A percentile compares a stretch with the other conserved stretches of the same genome.
Conservation (phyloP, 2,888 invertebrate genomes). For the Bembecia ichneumoniformis region DNA sequence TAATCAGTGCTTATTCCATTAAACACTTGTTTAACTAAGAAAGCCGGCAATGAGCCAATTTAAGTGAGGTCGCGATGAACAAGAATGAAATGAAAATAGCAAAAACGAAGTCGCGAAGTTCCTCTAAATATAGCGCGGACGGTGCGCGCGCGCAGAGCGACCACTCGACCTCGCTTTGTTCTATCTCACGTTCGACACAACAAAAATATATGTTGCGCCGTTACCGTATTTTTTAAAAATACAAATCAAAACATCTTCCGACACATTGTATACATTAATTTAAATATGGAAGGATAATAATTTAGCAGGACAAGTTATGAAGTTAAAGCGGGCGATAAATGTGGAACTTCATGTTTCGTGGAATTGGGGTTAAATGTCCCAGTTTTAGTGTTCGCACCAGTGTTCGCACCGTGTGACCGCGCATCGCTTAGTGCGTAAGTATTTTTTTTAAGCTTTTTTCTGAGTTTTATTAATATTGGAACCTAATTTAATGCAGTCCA, state of each 20-base stretch:
- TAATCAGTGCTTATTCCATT: too few species aligned
- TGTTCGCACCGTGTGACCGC: constrained; percentile 26
- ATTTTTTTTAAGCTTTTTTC: constrained; percentile 1
- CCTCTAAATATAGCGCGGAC: constrained; percentile 61
- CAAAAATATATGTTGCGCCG: neutral
- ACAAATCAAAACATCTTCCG: too few species aligned
- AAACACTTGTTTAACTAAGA: constrained; percentile 8
- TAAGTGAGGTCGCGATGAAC: constrained; percentile 44
- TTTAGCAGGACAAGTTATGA: too few species aligned
- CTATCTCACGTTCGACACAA: constrained; percentile 1
- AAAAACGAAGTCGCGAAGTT: constrained; percentile 66
- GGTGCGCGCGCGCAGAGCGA: constrained; percentile 27
- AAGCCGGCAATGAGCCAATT: constrained; percentile 35
- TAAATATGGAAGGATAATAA: too few species aligned
- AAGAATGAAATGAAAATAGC: constrained; percentile 70
- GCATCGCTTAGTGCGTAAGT: constrained; percentile 41
- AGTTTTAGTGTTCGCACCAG: constrained; percentile 29
- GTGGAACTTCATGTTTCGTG: constrained; percentile 10
- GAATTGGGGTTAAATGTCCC: constrained; percentile 36
- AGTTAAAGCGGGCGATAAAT: neutral
- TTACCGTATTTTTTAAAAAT: constrained; percentile 1
- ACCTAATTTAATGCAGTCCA: too few species aligned
- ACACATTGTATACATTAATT: too few species aligned
- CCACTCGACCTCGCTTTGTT: constrained; percentile 44
- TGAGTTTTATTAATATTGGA: too few species aligned